Evolutionary conservation across 2,888 invertebrate genomes (phyloP).

Genomic region (Lissonota sp.): DNA sequence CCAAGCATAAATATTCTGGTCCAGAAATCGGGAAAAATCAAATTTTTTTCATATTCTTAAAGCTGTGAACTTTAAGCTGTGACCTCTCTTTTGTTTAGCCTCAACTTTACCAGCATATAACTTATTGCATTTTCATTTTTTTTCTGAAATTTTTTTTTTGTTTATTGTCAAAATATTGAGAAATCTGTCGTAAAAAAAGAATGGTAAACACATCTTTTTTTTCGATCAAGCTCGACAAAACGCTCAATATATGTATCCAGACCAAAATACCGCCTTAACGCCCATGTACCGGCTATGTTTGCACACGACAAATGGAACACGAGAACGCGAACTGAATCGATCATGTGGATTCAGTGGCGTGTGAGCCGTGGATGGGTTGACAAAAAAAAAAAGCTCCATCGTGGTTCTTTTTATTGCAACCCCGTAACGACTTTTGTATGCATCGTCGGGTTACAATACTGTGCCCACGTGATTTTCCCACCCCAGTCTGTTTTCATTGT

Average conservation of each 20-base stretch:
- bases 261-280: neutral
- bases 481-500: constrained; percentile 13
- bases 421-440: constrained; percentile 36
- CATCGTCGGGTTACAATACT: constrained; percentile 34
- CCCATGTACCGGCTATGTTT: constrained; percentile 3
- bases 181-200: too few relatives aligned
- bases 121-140: too few relatives aligned
- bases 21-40: too few relatives aligned
- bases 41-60: too few relatives aligned
- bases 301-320: constrained; percentile 26
- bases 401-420: constrained; percentile 12
- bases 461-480: constrained; percentile 23
- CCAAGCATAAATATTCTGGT: too few relatives aligned
- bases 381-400: constrained; percentile 43
- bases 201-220: too few relatives aligned
- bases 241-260: neutral
- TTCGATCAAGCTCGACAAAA: too few relatives aligned
- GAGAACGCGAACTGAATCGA: constrained; percentile 45
- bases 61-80: too few relatives aligned
- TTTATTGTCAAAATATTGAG: too few relatives aligned
- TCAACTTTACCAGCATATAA: too few relatives aligned
- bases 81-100: constrained; percentile 5
- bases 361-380: constrained; percentile 11
- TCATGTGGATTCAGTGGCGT: constrained; percentile 40
- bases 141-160: too few relatives aligned